Evolutionary conservation across 1,140 invertebrate species (phyloP).

Genomic region (Bathynomus jamesi): DNA sequence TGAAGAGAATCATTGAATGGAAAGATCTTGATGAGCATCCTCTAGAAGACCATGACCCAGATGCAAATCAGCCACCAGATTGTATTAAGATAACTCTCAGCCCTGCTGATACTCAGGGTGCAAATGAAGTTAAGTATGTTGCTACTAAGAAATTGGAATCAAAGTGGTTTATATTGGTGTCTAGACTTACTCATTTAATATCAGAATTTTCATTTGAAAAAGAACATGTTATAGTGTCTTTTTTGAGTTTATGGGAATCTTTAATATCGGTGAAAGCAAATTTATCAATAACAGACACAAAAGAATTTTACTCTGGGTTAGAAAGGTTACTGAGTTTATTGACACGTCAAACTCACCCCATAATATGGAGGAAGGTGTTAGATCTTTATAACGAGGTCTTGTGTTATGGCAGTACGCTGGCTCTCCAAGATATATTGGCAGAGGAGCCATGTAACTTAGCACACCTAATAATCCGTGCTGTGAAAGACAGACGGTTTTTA

Average conservation of each 20-base stretch:
- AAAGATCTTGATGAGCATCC: constrained; percentile 74
- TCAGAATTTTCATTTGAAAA: constrained; percentile 52
- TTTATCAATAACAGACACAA: constrained; percentile 76
- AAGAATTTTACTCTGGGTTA: constrained; percentile 75
- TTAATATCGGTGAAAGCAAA: constrained; percentile 87
- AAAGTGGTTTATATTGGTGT: constrained; percentile 68
- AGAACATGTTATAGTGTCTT: constrained; percentile 63
- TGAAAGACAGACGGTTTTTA: constrained; percentile 71
- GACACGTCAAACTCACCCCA: constrained; percentile 60
- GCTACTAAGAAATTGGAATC: constrained; percentile 73
- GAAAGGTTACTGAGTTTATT: constrained; percentile 69
- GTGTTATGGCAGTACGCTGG: constrained; percentile 79
- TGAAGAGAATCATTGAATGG: constrained; percentile 76
- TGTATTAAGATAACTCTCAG: constrained; percentile 23
- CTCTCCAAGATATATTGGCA: constrained; percentile 71
- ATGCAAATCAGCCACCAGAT: constrained; percentile 27
- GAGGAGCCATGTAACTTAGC: constrained; percentile 78
- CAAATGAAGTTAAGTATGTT: constrained; percentile 58
- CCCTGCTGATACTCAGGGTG: constrained; percentile 30
- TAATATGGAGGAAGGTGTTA: constrained; percentile 74
- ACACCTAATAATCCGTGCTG: constrained; percentile 70
- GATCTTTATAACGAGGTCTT: constrained; percentile 78
- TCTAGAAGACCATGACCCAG: constrained; percentile 55
- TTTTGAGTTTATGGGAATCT: constrained; percentile 75
- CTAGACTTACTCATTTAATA: constrained; percentile 49